Base-by-base conservation (phyloP, 2,113 vertebrate genomes). In the Sinosuthora webbiana region DNA sequence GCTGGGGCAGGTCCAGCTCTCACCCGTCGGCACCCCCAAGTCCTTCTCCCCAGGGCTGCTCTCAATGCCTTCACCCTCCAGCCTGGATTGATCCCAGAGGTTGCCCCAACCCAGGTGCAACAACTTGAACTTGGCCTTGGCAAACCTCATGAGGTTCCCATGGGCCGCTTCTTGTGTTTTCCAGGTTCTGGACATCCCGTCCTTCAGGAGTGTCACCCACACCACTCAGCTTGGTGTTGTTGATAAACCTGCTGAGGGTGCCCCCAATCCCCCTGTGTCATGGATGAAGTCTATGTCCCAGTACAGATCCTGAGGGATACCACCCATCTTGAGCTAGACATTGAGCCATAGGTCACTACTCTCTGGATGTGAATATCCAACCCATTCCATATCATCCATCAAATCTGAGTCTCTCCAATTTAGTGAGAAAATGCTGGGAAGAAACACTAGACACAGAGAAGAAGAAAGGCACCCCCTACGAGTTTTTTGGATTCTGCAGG, bases 91-190 rank as follows among this genome's bases (percentile, higher is more conserved):
- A 44, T n/a, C 45, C 41, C 1, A 1, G 67, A 22, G 30, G 6
- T 19, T 63, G 67, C n/a, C 63, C 33, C 0, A 1, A 16, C 2
- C 7, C 33, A 33, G 19, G 15, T n/a, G 10, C 60, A 79, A 13
- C 39, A 90, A 39, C 21, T 13, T 75, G 41, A 39, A 30, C 24
- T 17, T 64, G 60, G 31, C 11, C 55, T 17, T 59, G 13, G 25
- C 10, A 6, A 75, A 59, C 9, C n/a, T 64, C 49, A 39, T 19
- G 24, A 79, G 10, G 37, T 33, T 65, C 39, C 21, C 45, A 64
- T 0, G 2, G 13, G 12, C 9, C 39, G 65, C 15, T 28, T 60
- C 62, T 70, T 0, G 0, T 24, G 37, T 42, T 30, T 84, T 41
- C 24, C 59, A 89, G 44, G 59, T 63, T 22, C 37, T 76, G 68